Percentiles rank a stretch among this genome's conserved stretches.
These are phyloP conservation scores for Tetheella fluctuosa DNA, from an alignment of 2,888 invertebrate species.

Conservation along the genomic window DNA sequence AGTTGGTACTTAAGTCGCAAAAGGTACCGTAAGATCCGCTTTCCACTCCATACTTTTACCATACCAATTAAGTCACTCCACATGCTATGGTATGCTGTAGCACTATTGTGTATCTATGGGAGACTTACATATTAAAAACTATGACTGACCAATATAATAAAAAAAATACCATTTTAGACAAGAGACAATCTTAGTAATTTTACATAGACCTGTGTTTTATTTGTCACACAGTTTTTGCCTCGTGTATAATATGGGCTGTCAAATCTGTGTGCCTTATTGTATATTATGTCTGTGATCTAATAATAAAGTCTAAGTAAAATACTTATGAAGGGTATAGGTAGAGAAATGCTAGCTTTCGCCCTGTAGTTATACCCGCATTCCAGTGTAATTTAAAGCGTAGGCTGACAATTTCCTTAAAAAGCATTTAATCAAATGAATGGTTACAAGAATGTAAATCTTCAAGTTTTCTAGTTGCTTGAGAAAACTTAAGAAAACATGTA, in stretches of 20 bases:
- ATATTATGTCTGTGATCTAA: too few species aligned
- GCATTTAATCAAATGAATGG: background rate
- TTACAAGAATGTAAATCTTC: conserved; percentile 10
- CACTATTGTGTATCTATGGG: background rate
- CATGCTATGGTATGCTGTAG: background rate
- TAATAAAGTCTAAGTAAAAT: too few species aligned
- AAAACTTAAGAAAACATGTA: conserved; percentile 2
- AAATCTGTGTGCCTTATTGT: too few species aligned
- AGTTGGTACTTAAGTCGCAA: too few species aligned
- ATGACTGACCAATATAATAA: background rate
- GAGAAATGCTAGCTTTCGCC: too few species aligned
- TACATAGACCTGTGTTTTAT: too few species aligned
- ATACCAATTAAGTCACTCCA: conserved; percentile 14
- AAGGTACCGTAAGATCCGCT: background rate
- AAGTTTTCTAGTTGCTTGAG: conserved; percentile 18
- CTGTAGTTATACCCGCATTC: too few species aligned
- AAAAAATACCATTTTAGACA: too few species aligned
- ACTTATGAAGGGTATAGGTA: too few species aligned
- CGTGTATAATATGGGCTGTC: too few species aligned
- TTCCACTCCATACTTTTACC: background rate
- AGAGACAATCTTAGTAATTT: too few species aligned
- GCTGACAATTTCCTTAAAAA: background rate
- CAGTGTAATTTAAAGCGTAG: background rate
- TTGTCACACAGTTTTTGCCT: too few species aligned
- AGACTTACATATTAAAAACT: background rate